phyloP scores from a whole-genome alignment of 2,113 vertebrate species.

The Rattus rattus region DNA sequence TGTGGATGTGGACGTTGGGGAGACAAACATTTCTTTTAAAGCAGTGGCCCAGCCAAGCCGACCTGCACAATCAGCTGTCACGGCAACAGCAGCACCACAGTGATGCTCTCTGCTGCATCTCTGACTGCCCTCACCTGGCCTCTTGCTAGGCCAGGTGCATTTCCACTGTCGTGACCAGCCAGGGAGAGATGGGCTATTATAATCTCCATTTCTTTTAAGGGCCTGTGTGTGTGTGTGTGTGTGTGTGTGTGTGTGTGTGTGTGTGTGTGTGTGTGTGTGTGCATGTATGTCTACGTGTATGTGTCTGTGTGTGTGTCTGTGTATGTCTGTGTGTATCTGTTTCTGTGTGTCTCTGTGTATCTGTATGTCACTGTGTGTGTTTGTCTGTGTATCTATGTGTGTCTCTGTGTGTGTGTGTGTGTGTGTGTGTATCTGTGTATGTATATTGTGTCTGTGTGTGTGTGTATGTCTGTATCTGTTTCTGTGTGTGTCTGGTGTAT shows the following conservation, averaged over 20 bases:
- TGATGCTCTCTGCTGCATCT: not conserved
- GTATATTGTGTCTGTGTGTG: too few relatives aligned
- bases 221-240: not conserved
- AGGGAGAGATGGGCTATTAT: not conserved
- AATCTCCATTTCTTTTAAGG: not conserved
- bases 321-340: too few relatives aligned
- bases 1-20: not conserved
- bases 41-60: not conserved
- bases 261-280: not conserved
- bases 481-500: too few relatives aligned
- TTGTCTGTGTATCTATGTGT: too few relatives aligned
- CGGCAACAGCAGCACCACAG: not conserved
- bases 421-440: too few relatives aligned
- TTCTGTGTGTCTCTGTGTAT: too few relatives aligned
- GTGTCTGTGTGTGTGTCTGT: not conserved
- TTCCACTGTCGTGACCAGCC: not conserved
- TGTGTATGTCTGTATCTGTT: too few relatives aligned
- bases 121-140: not conserved
- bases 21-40: not conserved
- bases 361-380: too few relatives aligned
- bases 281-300: not conserved
- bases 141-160: not conserved
- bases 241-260: not conserved
- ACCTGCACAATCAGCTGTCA: not conserved
- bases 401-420: too few relatives aligned